Conservation (phyloP, 2,888 invertebrate genomes). For the Drosophila melanosoma region DNA sequence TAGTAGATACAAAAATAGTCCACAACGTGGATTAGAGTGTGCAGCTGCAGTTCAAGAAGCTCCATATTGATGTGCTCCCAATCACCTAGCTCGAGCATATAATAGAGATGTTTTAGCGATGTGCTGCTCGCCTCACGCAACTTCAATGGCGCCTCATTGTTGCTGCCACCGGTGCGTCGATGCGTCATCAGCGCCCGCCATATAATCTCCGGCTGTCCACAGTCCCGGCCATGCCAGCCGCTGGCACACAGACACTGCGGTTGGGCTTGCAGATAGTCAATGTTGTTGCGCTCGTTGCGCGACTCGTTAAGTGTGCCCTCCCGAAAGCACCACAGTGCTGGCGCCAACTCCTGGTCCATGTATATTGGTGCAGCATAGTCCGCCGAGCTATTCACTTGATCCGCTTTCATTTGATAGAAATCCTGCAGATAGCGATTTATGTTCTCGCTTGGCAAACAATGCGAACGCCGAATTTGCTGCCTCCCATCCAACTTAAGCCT, state of each 20-base stretch:
- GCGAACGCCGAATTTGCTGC: constrained; percentile 6
- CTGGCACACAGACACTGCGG: constrained; percentile 86
- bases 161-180: constrained; percentile 41
- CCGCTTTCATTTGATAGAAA: constrained; percentile 68
- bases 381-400: constrained; percentile 57
- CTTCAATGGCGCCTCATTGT: constrained; percentile 82
- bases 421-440: constrained; percentile 68
- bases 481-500: neutral
- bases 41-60: constrained; percentile 87
- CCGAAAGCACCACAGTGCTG: constrained; percentile 76
- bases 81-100: constrained; percentile 86
- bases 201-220: constrained; percentile 89
- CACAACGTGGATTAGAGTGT: constrained; percentile 87
- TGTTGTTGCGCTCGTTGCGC: constrained; percentile 30
- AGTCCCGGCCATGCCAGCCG: constrained; percentile 89
- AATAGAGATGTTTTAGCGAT: constrained; percentile 86
- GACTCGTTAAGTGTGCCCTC: constrained; percentile 76
- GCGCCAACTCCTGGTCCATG: constrained; percentile 53
- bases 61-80: constrained; percentile 85
- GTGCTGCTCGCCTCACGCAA: constrained; percentile 66
- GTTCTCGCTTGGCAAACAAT: constrained; percentile 56
- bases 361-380: constrained; percentile 67
- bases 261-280: constrained; percentile 64
- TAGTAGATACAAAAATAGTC: constrained; percentile 88
- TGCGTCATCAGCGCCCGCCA: constrained; percentile 88